Base-by-base conservation (phyloP, 2,113 vertebrate species). In the Taxidea taxus region DNA sequence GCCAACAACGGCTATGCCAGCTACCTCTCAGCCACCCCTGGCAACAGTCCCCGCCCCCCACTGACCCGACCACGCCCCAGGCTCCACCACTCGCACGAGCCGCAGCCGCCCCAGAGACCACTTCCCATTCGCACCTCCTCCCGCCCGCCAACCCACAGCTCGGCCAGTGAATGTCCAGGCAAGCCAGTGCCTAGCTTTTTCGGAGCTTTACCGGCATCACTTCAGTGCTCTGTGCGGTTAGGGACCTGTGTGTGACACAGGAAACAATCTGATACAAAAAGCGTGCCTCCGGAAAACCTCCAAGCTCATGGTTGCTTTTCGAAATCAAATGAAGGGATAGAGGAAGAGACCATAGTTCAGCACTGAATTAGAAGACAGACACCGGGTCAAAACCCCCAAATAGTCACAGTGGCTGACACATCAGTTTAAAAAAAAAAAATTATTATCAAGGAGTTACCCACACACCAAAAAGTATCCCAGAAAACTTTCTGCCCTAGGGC, bases 1-100 rank as follows among this genome's bases (percentile, higher is more conserved):
- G 51, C 31, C 3, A 1, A 15, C 14, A 29, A 6, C 14, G 31
- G 34, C 29, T 12, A 15, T 25, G 6, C 21, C 4, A 18, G 0
- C 16, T 25, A 20, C 37, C 4, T 1, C 7, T 4, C 20, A 37
- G 23, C 21, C 29, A 3, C 3, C 34, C 23, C 51, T 11, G 3
- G 42, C 3, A 37, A 34, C 44, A 64, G 37, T 42, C 12, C 14
- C 62, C 47, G 20, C 18, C 12, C 20, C 39, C 47, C n/a, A 0
- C 47, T 34, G 21, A 44, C 51, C 7, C 31, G 23, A n/a, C 23
- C 84, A 7, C 14, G 12, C 34, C 27, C 68, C 88, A 49, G 7
- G 16, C 4, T n/a, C 58, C 29, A 25, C 23, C 1, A 7, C 18
- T 4, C 27, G 54, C 47, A 11, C 11, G 6, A 18, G 77, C 3